Evolutionary conservation across 2,888 invertebrate species (phyloP).

Genomic region (Ophioninae sp.): DNA sequence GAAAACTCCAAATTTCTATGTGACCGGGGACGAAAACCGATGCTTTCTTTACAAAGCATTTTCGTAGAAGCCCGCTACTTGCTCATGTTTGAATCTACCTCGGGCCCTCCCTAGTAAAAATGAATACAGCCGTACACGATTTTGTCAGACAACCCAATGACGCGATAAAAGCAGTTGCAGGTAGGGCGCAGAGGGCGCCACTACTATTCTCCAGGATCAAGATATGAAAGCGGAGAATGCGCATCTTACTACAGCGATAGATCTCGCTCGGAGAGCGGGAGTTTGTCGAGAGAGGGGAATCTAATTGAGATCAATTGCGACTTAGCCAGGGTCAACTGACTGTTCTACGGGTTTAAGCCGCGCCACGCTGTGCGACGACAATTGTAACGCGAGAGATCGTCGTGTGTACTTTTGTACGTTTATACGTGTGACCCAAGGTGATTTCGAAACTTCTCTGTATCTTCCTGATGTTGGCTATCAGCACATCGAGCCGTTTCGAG

Average conservation of each 20-base stretch:
- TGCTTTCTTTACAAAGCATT: too few species aligned
- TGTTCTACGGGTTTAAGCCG: slow-evolving; percentile 55
- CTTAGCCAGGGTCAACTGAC: slow-evolving; percentile 80
- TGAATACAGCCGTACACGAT: too few species aligned
- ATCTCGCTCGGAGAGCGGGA: slow-evolving; percentile 36
- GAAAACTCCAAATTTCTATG: too few species aligned
- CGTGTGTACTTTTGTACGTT: slow-evolving; percentile 6
- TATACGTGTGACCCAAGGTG: background rate
- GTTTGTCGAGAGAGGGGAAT: slow-evolving; percentile 64
- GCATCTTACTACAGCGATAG: slow-evolving; percentile 28
- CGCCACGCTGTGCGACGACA: slow-evolving; percentile 32
- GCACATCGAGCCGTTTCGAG: background rate
- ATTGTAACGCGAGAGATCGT: slow-evolving; percentile 48
- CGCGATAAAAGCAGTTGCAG: background rate
- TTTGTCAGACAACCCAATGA: too few species aligned
- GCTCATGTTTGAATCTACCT: too few species aligned
- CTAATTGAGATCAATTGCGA: slow-evolving; percentile 80
- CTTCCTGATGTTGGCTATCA: background rate
- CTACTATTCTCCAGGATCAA: slow-evolving; percentile 40
- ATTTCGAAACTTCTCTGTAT: background rate
- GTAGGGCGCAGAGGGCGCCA: slow-evolving; percentile 44
- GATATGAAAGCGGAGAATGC: slow-evolving; percentile 17
- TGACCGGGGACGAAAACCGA: too few species aligned
- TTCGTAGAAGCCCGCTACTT: too few species aligned
- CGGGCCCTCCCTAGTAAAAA: too few species aligned